A percentile compares a stretch with the other conserved stretches of the same genome.
Conservation (phyloP, 1,140 invertebrate species). For the Drosophila tristis region DNA sequence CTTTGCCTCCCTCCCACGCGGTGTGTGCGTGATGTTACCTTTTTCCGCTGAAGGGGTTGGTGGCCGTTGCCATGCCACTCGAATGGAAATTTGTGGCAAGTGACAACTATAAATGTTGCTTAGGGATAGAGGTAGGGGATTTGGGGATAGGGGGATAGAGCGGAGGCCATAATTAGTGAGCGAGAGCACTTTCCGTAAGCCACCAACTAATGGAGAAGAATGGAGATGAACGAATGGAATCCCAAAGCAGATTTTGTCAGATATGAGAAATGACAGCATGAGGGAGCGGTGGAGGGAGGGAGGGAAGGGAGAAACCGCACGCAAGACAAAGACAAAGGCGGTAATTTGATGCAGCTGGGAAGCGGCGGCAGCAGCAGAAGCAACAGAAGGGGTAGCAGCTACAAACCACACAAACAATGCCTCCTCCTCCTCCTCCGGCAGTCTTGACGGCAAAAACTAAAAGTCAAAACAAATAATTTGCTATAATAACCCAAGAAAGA, state of each 20-base stretch:
- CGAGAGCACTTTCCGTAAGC: constrained; percentile 57
- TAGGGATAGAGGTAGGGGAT: neutral
- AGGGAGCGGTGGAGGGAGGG: too few species aligned
- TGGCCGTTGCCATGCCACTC: neutral
- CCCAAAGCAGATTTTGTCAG: constrained; percentile 3
- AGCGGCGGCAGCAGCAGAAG: constrained; percentile 37
- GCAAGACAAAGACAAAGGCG: constrained; percentile 59
- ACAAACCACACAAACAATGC: constrained; percentile 21
- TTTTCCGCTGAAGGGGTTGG: constrained; percentile 20
- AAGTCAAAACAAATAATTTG: constrained; percentile 81
- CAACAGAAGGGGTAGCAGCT: constrained; percentile 21
- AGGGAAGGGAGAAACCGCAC: constrained; percentile 54
- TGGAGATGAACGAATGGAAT: constrained; percentile 28
- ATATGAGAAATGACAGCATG: constrained; percentile 53
- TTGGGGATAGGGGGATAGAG: neutral
- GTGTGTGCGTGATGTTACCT: constrained; percentile 56
- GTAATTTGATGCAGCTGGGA: constrained; percentile 80
- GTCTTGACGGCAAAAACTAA: constrained; percentile 63
- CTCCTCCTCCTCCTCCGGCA: neutral
- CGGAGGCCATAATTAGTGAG: constrained; percentile 48
- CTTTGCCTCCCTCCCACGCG: constrained; percentile 16
- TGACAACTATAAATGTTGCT: constrained; percentile 57
- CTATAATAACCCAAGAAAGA: constrained; percentile 73
- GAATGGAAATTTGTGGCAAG: constrained; percentile 22
- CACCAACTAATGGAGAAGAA: constrained; percentile 51